Conservation (phyloP, 53 echinoderm and acorn worm species). For the Zoroaster sp. region DNA sequence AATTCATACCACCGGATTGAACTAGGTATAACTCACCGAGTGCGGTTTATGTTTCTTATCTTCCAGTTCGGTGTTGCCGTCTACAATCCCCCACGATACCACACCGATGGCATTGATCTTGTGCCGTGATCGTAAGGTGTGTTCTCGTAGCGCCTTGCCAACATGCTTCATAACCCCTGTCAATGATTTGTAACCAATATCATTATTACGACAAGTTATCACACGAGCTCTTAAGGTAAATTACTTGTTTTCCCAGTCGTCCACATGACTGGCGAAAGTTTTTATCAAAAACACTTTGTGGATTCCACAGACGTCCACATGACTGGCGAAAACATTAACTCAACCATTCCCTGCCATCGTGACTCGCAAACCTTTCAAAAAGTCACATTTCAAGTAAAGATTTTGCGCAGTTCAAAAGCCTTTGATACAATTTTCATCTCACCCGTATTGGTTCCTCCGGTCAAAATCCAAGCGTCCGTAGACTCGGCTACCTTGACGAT, state of each 20-base stretch:
- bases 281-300: too few relatives aligned
- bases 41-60: not conserved
- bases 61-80: conserved; percentile 69
- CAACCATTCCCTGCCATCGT: too few relatives aligned
- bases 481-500: conserved; percentile 88
- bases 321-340: too few relatives aligned
- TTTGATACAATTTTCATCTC: too few relatives aligned
- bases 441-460: conserved; percentile 94
- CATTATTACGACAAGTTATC: too few relatives aligned
- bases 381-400: too few relatives aligned
- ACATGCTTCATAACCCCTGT: conserved; percentile 94
- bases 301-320: too few relatives aligned
- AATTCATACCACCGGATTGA: too few relatives aligned
- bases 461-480: conserved; percentile 92
- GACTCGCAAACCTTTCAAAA: too few relatives aligned
- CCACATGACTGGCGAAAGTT: too few relatives aligned
- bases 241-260: not conserved
- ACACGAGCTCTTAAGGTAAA: not conserved
- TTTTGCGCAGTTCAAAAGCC: too few relatives aligned
- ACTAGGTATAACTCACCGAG: not conserved
- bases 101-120: conserved; percentile 90
- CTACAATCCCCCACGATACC: conserved; percentile 92
- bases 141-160: conserved; percentile 87
- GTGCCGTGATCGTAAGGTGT: conserved; percentile 72
- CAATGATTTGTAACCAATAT: not conserved